A percentile compares a stretch with the other conserved stretches of the same genome.
phyloP scores from a whole-genome alignment of 2,888 invertebrate species.

The Phlogophora meticulosa region DNA sequence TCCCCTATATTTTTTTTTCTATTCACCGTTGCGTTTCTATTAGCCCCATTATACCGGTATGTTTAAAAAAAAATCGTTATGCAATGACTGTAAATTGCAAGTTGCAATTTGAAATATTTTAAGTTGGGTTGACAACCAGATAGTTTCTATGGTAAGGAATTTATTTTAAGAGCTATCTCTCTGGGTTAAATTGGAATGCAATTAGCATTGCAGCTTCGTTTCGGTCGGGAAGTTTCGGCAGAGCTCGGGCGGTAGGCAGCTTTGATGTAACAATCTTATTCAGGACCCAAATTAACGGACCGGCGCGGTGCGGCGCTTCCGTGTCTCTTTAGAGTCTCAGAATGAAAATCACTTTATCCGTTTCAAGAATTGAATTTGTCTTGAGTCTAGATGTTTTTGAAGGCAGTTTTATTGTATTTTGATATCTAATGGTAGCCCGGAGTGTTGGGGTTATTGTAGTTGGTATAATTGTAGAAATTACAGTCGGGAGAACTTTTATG shows the following conservation, averaged over 20 bases:
- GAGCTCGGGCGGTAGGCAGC: conserved; percentile 4
- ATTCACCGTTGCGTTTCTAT: no score
- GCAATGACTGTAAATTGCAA: conserved; percentile 36
- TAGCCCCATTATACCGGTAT: no score
- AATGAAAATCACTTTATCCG: conserved; percentile 28
- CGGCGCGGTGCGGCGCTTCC: conserved; percentile 4
- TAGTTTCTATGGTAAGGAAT: conserved; percentile 4
- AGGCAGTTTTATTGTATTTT: background rate
- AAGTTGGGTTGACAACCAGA: conserved; percentile 11
- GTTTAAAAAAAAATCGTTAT: no score
- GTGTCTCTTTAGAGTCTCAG: conserved; percentile 12
- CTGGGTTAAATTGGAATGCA: conserved; percentile 38
- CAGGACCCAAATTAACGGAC: conserved; percentile 48
- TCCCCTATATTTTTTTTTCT: no score
- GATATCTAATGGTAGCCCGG: background rate
- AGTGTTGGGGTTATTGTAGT: no score
- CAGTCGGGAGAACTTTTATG: no score
- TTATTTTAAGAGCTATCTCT: conserved; percentile 15
- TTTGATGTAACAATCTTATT: conserved; percentile 53
- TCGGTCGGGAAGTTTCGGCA: conserved; percentile 24
- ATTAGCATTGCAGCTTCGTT: conserved; percentile 40
- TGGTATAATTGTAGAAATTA: no score
- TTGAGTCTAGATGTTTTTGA: background rate
- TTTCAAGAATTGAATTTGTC: conserved; percentile 16
- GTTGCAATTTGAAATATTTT: conserved; percentile 28